A percentile compares a stretch with the other conserved stretches of the same genome.
phyloP scores from a whole-genome alignment of 2,797 vertebrate species.

The Rhinoraja longicauda region DNA sequence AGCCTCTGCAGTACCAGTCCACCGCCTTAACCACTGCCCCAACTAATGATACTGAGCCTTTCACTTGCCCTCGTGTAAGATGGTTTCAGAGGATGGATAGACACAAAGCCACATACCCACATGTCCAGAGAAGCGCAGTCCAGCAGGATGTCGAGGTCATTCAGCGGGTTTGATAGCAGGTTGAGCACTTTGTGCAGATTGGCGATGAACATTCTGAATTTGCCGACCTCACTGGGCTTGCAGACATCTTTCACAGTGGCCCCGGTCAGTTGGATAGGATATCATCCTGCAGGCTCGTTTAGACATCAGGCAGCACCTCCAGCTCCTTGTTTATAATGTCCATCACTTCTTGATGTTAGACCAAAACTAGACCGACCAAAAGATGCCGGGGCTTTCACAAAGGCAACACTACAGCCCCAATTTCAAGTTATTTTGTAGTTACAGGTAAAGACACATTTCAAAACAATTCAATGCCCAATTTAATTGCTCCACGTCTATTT shows the following conservation, averaged over 20 bases:
- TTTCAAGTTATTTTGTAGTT: not conserved
- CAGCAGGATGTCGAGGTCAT: constrained; percentile 86
- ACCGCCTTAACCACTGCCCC: too few species aligned
- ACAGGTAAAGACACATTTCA: not conserved
- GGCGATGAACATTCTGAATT: constrained; percentile 93
- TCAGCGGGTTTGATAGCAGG: constrained; percentile 77
- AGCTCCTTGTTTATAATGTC: constrained; percentile 89
- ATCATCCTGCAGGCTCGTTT: constrained; percentile 84
- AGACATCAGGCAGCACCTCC: constrained; percentile 80
- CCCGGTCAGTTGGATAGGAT: constrained; percentile 80
- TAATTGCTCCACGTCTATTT: not conserved
- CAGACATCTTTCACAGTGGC: constrained; percentile 77
- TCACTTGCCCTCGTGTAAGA: too few species aligned
- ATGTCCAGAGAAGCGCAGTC: constrained; percentile 73
- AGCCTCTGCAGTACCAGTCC: too few species aligned
- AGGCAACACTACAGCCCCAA: not conserved
- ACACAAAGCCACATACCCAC: constrained; percentile 61
- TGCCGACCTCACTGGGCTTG: constrained; percentile 91
- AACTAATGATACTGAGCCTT: too few species aligned
- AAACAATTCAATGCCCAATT: not conserved
- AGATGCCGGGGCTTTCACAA: not conserved
- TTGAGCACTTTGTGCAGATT: constrained; percentile 97
- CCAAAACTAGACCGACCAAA: not conserved
- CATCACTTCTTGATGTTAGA: constrained; percentile 83
- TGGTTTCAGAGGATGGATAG: not conserved